Conservation (phyloP, 2,113 vertebrate genomes). For the Corythaeola cristata region DNA sequence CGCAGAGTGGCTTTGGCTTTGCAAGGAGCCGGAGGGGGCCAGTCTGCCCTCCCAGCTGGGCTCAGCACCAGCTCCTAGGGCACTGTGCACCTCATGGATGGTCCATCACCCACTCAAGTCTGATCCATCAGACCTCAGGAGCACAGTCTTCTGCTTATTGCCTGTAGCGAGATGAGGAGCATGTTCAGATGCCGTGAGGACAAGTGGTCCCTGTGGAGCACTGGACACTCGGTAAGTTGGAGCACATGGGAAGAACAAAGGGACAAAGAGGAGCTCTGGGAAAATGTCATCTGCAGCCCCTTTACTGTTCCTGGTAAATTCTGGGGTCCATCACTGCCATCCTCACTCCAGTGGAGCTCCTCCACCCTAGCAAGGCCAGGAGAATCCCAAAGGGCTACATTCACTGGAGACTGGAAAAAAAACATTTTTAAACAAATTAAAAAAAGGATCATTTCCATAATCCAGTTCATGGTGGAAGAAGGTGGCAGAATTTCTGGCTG, state of each 20-base stretch:
- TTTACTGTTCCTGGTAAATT: background rate
- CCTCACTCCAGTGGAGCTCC: background rate
- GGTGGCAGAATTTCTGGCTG: background rate
- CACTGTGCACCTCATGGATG: accelerated
- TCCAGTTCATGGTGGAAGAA: background rate
- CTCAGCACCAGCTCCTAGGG: background rate
- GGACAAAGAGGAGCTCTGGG: too few species aligned
- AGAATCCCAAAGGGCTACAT: background rate
- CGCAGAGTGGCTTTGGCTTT: background rate
- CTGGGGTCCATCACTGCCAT: background rate
- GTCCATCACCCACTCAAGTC: background rate
- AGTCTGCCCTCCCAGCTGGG: background rate
- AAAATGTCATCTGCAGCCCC: background rate
- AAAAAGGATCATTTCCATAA: background rate
- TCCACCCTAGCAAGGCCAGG: background rate
- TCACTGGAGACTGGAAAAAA: background rate
- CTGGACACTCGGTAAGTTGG: accelerated
- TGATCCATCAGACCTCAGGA: background rate
- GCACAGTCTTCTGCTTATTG: accelerated
- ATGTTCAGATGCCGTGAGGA: accelerated
- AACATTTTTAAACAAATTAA: too few species aligned
- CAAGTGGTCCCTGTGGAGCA: accelerated
- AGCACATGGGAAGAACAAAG: background rate
- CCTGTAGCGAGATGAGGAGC: background rate
- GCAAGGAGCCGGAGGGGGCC: accelerated